Evolutionary conservation across 2,888 invertebrate genomes (phyloP), one percentile per base, ranked within the genome.

Genomic region (Tenthredo mesomela): DNA sequence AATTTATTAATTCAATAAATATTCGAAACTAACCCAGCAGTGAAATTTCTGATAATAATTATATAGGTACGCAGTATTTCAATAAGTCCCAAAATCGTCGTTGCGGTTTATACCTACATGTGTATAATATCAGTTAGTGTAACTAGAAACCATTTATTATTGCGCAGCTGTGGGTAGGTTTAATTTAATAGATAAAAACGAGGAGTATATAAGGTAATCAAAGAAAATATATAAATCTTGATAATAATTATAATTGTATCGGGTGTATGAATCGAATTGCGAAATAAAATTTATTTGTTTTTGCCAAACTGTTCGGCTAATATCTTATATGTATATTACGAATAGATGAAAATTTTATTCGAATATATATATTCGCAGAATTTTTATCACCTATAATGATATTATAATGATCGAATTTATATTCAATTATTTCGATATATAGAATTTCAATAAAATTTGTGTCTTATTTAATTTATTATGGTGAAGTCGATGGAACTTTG

Each of bases 121-220:
- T 50, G 43, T 50, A 18, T 50, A n/a, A 50, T 54, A 54, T 54
- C 4, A n/a, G 54, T 54, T n/a, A 54, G 7, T n/a, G 54, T n/a
- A 54, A 54, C n/a, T n/a, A 54, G n/a, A 54, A 54, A 54, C 54
- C 54, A 54, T 54, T 54, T 50, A n/a, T n/a, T 50, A n/a, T n/a
- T 50, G 18, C 50, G 50, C 50, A 50, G 50, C n/a, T n/a, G n/a
- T 50, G 4, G 18, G 18, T 50, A 50, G 6, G 18, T 50, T 18
- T 50, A 29, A 29, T 2, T 29, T 29, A 29, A 29, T 29, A 29
- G 18, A 6, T 4, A 50, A 50, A 50, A 18, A 50, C 50, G 50
- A 50, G 50, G 18, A 50, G 50, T 29, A 2, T 50, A n/a, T n/a
- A n/a, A 43, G 43, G 3, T 12, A n/a, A 50, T 50, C 50, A 2